Conservation (phyloP, 2,888 invertebrate genomes). For the Glyphotaelius pellucidus region DNA sequence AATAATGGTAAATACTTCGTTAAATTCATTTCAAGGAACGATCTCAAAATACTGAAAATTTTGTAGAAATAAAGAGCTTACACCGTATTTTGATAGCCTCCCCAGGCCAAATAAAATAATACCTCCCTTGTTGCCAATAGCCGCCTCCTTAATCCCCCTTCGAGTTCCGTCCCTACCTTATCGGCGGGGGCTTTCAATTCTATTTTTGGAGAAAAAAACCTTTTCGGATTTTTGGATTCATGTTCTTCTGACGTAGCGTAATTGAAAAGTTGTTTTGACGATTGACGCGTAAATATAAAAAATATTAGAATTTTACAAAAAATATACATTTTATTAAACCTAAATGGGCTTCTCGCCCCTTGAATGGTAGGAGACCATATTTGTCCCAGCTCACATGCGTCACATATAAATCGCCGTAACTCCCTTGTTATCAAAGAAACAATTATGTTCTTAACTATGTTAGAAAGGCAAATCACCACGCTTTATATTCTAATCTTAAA, state of each 20-base stretch:
- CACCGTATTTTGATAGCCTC: neutral
- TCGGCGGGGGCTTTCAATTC: neutral
- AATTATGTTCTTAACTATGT: too few relatives aligned
- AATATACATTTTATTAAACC: neutral
- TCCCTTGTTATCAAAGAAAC: too few relatives aligned
- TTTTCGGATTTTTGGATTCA: neutral
- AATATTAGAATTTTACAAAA: neutral
- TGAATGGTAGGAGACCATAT: too few relatives aligned
- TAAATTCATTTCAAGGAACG: neutral
- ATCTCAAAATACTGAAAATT: neutral
- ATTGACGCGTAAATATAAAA: neutral
- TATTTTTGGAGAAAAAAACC: neutral
- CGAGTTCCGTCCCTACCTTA: neutral
- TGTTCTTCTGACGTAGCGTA: neutral
- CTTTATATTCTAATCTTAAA: too few relatives aligned
- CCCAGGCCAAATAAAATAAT: neutral
- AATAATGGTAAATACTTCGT: neutral
- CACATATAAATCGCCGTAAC: too few relatives aligned
- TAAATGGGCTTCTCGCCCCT: too few relatives aligned
- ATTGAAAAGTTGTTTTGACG: neutral
- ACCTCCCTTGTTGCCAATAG: neutral
- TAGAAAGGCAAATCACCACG: too few relatives aligned
- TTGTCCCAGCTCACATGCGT: too few relatives aligned
- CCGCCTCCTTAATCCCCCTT: neutral
- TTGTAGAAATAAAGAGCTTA: neutral